Conservation (phyloP, 1,140 invertebrate genomes). For the Ylistrum balloti region DNA sequence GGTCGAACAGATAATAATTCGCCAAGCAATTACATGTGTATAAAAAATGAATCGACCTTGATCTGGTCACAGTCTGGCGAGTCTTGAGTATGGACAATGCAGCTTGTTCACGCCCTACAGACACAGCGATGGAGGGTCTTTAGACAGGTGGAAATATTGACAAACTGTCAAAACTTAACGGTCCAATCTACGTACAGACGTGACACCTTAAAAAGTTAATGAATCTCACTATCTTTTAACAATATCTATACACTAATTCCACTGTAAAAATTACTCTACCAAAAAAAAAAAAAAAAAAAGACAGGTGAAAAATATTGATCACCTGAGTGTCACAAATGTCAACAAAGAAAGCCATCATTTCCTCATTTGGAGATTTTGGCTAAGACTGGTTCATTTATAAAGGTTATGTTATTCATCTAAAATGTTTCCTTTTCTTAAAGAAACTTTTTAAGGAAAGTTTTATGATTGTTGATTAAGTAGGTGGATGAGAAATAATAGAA, state of each 20-base stretch:
- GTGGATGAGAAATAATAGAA: neutral
- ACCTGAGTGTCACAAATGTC: neutral
- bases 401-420: neutral
- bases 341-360: too few relatives aligned
- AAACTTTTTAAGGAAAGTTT: neutral
- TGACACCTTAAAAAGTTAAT: conserved; percentile 20
- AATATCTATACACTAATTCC: neutral
- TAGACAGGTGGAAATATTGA: conserved; percentile 28
- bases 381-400: too few relatives aligned
- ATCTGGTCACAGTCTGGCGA: neutral
- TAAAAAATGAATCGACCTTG: neutral
- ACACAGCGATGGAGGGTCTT: neutral
- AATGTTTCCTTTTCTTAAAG: neutral
- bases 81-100: neutral
- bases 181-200: neutral
- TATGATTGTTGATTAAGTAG: neutral
- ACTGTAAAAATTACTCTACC: neutral
- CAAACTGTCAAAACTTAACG: conserved; percentile 15
- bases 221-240: neutral
- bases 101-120: neutral
- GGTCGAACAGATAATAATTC: conserved; percentile 18
- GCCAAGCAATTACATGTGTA: conserved; percentile 15
- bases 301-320: conserved; percentile 30
- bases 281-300: neutral
- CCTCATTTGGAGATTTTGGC: too few relatives aligned